Base-by-base conservation (phyloP, 2,888 invertebrate genomes). In the Galerucella calmariensis region DNA sequence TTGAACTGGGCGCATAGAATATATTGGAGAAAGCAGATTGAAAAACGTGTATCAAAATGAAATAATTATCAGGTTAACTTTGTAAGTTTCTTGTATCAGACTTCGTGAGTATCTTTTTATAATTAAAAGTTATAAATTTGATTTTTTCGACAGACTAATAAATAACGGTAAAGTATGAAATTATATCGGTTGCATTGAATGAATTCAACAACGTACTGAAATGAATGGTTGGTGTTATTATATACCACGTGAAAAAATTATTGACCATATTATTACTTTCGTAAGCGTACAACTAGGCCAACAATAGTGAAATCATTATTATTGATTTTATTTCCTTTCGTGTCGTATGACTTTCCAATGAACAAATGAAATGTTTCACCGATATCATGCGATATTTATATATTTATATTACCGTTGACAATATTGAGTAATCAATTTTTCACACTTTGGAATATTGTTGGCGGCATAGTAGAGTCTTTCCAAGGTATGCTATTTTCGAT, bases 261-360 rank as follows among this genome's bases (percentile, higher is more conserved):
- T 62, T 62, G 62, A 35, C 62, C 62, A 62, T 62, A 67, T 62
- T n/a, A 41, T 67, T 67, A 67, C 67, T 67, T 67, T 67, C 67
- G 67, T 67, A 27, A 67, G 41, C 41, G 14, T 16, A 53, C 35
- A 35, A 67, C 67, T 67, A 67, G 67, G 67, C 35, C 67, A 67
- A n/a, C 53, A 53, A 51, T 27, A 67, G 67, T 67, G 67, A 67
- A 67, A 67, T 67, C 67, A 67, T 67, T 67, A 66, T 48, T 51
- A 67, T 51, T 56, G 67, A 53, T 53, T 67, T 67, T 67, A 67
- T 67, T 67, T 67, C 14, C n/a, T 67, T 67, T 67, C 44, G 62
- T 41, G 6, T 61, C 14, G 35, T 35, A n/a, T 58, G n/a, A 62
- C 62, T 62, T 62, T 62, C 62, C 62, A 62, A 62, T 62, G 35